phyloP scores from a whole-genome alignment of 1,140 invertebrate genomes.

The Zaprionus nigranus region DNA sequence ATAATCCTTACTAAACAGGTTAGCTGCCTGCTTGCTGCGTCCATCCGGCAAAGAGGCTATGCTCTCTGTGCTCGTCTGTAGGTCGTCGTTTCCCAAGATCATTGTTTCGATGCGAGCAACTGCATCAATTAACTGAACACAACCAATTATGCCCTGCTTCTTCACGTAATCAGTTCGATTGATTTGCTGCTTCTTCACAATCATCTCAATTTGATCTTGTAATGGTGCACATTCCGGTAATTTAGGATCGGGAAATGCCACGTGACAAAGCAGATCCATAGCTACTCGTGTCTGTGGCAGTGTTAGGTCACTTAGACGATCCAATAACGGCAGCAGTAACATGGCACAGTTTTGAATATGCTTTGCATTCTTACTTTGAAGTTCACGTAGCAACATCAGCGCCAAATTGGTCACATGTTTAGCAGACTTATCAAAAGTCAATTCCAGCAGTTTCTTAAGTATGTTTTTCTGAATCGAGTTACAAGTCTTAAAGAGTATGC shows the following conservation, averaged over 20 bases:
- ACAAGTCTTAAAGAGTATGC: constrained; percentile 73
- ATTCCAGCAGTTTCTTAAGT: constrained; percentile 70
- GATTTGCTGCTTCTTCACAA: constrained; percentile 87
- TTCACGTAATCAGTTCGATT: constrained; percentile 84
- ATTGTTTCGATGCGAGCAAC: constrained; percentile 64
- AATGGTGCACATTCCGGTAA: constrained; percentile 84
- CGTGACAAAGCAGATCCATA: constrained; percentile 86
- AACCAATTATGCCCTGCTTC: constrained; percentile 85
- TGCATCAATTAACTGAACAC: constrained; percentile 84
- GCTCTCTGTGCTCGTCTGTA: constrained; percentile 59
- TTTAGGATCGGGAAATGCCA: constrained; percentile 85
- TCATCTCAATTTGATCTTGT: constrained; percentile 87
- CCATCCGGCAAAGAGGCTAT: constrained; percentile 75
- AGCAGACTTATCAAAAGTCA: constrained; percentile 75
- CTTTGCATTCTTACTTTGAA: constrained; percentile 66
- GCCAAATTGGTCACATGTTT: constrained; percentile 70
- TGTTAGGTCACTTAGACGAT: constrained; percentile 86
- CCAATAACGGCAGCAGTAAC: constrained; percentile 85
- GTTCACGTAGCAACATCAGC: constrained; percentile 65
- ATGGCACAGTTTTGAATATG: constrained; percentile 80
- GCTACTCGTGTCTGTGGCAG: constrained; percentile 86
- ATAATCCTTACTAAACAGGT: constrained; percentile 64
- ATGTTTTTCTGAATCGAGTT: constrained; percentile 76
- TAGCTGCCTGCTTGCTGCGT: constrained; percentile 81
- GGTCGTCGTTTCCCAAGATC: constrained; percentile 32